Evolutionary conservation across 2,888 invertebrate genomes (phyloP).

Genomic region (Tetragnatha montana): DNA sequence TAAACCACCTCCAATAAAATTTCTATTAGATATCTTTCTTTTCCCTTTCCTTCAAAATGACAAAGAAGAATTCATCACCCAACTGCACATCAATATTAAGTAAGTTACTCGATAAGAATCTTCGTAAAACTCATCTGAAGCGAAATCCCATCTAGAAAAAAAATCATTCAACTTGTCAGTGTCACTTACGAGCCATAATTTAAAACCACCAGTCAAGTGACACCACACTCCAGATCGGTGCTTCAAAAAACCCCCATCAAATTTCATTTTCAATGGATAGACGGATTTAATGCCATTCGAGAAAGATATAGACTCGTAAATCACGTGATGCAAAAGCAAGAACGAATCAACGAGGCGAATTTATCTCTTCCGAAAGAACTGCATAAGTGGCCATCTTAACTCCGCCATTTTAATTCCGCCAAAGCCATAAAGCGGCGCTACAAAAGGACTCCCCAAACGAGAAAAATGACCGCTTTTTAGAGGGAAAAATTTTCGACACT

Average conservation of each 20-base stretch:
- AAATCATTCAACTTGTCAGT: no score
- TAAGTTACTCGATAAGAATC: no score
- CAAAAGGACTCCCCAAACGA: not conserved
- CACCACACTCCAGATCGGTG: no score
- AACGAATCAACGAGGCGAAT: not conserved
- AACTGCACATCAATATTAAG: no score
- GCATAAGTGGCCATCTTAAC: not conserved
- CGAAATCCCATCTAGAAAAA: no score
- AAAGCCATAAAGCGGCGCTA: not conserved
- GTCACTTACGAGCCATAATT: no score
- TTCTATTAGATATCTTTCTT: no score
- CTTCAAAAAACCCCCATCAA: not conserved
- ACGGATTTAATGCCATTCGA: not conserved
- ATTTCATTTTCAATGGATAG: not conserved
- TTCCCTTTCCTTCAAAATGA: no score
- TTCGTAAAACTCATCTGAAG: no score
- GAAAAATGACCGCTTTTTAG: slow-evolving; percentile 11
- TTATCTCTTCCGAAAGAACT: not conserved
- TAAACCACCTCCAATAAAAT: no score
- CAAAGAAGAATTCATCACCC: no score
- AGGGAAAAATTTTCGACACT: slow-evolving; percentile 28
- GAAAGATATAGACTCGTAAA: not conserved
- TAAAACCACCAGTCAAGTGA: no score
- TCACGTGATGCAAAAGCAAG: not conserved
- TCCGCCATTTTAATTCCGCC: not conserved